Percentiles rank a stretch among this genome's conserved stretches.
These are phyloP conservation scores for Phalera bucephala DNA, from an alignment of 2,888 invertebrate species.

Conservation along the genomic window DNA sequence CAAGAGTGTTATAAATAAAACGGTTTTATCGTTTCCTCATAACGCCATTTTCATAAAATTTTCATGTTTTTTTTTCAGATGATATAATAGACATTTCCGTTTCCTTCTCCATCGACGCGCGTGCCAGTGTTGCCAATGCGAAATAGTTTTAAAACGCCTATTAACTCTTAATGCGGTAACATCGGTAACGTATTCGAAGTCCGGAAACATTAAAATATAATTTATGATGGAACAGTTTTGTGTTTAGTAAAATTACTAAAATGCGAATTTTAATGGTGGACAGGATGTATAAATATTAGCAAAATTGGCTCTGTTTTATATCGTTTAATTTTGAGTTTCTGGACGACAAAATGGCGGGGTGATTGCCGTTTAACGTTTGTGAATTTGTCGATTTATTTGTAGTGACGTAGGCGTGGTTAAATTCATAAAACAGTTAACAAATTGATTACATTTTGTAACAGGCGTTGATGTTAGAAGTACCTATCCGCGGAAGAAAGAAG, in stretches of 20 bases:
- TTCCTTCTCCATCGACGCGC: slow-evolving; percentile 59
- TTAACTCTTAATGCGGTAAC: slow-evolving; percentile 77
- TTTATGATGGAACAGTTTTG: slow-evolving; percentile 69
- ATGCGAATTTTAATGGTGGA: slow-evolving; percentile 60
- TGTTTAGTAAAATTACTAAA: slow-evolving; percentile 76
- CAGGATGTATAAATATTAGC: slow-evolving; percentile 75
- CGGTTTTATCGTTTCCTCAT: slow-evolving; percentile 67
- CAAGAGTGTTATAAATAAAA: slow-evolving; percentile 49
- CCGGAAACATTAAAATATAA: slow-evolving; percentile 80
- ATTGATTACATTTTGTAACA: slow-evolving; percentile 27
- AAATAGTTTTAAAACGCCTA: slow-evolving; percentile 76
- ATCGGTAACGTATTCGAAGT: slow-evolving; percentile 64
- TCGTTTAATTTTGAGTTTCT: slow-evolving; percentile 46
- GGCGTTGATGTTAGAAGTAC: no score
- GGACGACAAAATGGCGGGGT: slow-evolving; percentile 51
- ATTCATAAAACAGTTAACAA: slow-evolving; percentile 24
- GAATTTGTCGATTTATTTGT: slow-evolving; percentile 29
- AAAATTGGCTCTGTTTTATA: slow-evolving; percentile 59
- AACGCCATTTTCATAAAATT: slow-evolving; percentile 59
- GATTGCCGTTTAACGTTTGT: slow-evolving; percentile 37
- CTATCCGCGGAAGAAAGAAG: no score
- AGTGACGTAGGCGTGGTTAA: slow-evolving; percentile 15
- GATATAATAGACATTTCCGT: slow-evolving; percentile 74
- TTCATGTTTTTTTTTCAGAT: slow-evolving; percentile 61
- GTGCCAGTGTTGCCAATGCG: slow-evolving; percentile 65